These are phyloP conservation scores for Corythornis leucogaster DNA, from an alignment of 2,797 vertebrate genomes.

Conservation along the genomic window DNA sequence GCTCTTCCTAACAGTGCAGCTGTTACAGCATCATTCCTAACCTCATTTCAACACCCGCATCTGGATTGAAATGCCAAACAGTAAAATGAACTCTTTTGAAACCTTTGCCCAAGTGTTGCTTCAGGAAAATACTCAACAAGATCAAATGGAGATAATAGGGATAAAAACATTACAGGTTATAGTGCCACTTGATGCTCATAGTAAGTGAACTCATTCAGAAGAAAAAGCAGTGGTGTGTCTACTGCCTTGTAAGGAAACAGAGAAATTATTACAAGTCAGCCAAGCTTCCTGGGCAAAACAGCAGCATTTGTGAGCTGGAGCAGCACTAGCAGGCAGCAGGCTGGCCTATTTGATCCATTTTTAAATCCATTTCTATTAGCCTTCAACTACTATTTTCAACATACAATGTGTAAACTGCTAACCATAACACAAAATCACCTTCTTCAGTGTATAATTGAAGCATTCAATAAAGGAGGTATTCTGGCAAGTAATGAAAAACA, in stretches of 20 bases:
- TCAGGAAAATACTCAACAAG: neutral
- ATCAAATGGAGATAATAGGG: slow-evolving; percentile 36
- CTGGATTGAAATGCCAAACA: neutral
- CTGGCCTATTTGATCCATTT: neutral
- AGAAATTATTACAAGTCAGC: slow-evolving; percentile 10
- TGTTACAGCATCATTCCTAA: neutral
- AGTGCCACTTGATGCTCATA: slow-evolving; percentile 1
- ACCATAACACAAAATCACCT: slow-evolving; percentile 11
- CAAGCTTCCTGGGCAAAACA: slow-evolving; percentile 1
- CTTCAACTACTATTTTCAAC: neutral
- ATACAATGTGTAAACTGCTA: neutral
- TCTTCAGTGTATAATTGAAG: slow-evolving; percentile 3
- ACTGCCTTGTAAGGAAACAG: slow-evolving; percentile 16
- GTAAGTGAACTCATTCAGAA: slow-evolving; percentile 17
- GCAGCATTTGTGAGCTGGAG: neutral
- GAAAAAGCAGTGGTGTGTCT: neutral
- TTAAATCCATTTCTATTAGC: slow-evolving; percentile 10
- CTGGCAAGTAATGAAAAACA: slow-evolving; percentile 59
- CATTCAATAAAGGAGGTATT: slow-evolving; percentile 7
- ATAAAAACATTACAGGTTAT: slow-evolving; percentile 9
- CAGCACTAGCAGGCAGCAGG: neutral
- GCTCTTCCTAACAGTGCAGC: neutral
- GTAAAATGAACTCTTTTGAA: neutral
- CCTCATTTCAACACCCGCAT: neutral
- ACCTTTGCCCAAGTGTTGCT: neutral